A percentile compares a stretch with the other conserved stretches of the same genome.
Evolutionary conservation across 2,888 invertebrate species (phyloP).

Genomic region (Athripsodes cinereus): DNA sequence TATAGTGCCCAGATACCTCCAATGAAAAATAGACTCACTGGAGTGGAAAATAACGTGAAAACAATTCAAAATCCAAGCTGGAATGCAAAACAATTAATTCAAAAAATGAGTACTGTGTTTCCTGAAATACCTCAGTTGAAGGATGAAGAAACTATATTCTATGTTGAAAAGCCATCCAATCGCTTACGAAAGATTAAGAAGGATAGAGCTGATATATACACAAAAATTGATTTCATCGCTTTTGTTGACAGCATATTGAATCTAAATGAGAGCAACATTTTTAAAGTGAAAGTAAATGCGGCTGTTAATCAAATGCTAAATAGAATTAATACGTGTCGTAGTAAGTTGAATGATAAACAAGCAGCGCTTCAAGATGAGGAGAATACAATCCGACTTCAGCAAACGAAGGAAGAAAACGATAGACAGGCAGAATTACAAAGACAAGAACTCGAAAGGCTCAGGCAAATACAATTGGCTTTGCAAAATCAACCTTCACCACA

Average conservation of each 20-base stretch:
- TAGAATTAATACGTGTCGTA: background rate
- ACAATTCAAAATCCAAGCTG: background rate
- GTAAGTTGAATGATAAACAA: background rate
- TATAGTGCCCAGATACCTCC: background rate
- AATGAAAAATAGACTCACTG: background rate
- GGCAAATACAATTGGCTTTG: background rate
- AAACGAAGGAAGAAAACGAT: background rate
- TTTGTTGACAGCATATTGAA: background rate
- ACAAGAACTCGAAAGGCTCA: background rate
- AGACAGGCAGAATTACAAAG: background rate
- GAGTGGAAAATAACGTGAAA: background rate
- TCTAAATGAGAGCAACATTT: background rate
- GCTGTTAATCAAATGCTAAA: background rate
- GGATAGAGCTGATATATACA: background rate
- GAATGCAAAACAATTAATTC: background rate
- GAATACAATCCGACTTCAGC: background rate
- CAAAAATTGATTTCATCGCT: background rate
- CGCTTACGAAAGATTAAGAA: no score
- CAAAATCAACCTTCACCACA: background rate
- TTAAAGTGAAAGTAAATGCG: background rate
- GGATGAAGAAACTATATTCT: no score
- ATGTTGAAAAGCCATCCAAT: no score
- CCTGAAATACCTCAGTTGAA: background rate
- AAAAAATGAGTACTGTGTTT: background rate
- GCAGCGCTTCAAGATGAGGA: background rate